Conservation (phyloP, 2,113 vertebrate genomes). For the Sinocyclocheilus maitianheensis region DNA sequence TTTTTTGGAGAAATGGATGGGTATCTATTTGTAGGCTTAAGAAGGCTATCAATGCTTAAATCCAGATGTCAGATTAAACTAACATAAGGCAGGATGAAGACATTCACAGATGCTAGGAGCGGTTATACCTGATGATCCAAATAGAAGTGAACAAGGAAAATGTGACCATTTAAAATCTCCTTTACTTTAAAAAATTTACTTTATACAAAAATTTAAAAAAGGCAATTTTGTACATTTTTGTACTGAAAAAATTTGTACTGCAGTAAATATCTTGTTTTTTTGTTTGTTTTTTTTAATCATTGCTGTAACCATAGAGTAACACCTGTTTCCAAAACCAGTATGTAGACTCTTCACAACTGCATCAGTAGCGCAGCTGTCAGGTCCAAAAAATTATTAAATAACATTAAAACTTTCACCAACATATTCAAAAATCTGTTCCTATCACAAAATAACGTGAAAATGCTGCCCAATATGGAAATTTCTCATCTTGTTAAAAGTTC, state of each 20-base stretch:
- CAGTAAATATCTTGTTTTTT: background rate
- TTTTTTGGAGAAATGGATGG: slow-evolving; percentile 49
- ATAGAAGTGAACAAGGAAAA: background rate
- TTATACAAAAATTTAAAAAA: background rate
- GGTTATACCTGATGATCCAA: background rate
- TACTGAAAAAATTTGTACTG: background rate
- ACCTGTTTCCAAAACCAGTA: background rate
- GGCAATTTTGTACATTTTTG: no score
- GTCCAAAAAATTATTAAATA: background rate
- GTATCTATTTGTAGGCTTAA: slow-evolving; percentile 36
- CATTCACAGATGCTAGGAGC: background rate
- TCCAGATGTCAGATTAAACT: slow-evolving; percentile 28
- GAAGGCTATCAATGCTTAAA: slow-evolving; percentile 16
- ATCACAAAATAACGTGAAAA: background rate
- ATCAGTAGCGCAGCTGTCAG: background rate
- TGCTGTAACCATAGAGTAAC: background rate
- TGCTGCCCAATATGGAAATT: background rate
- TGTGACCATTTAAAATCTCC: background rate
- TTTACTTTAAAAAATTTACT: background rate
- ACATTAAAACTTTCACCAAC: background rate
- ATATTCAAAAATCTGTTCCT: background rate
- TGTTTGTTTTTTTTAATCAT: background rate
- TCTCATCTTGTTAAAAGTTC: background rate
- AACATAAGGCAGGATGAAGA: background rate
- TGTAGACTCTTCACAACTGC: background rate